Percentiles rank a stretch among this genome's conserved stretches.
Conservation (phyloP, 1,140 invertebrate genomes). For the Trichoplusia ni region DNA sequence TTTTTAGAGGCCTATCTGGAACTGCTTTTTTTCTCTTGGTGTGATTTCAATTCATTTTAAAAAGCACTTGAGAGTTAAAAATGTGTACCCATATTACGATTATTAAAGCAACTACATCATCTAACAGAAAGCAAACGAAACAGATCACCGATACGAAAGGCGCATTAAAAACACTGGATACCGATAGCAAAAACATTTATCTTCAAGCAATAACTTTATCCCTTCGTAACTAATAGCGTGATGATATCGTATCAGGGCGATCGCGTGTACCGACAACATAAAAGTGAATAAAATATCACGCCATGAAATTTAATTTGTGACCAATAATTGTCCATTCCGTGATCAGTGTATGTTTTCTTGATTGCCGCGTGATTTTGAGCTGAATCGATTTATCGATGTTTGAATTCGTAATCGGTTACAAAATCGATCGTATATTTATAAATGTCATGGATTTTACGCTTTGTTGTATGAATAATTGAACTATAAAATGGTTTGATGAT, state of each 20-base stretch:
- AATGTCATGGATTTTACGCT: conserved; percentile 56
- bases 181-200: conserved; percentile 45
- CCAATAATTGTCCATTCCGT: conserved; percentile 40
- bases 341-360: conserved; percentile 50
- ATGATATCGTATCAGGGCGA: conserved; percentile 39
- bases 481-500: conserved; percentile 23
- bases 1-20: too few species aligned
- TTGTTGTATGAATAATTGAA: conserved; percentile 46
- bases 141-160: not conserved
- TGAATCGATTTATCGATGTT: conserved; percentile 52
- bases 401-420: conserved; percentile 44
- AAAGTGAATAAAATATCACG: conserved; percentile 40
- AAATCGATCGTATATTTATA: conserved; percentile 58
- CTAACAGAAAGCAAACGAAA: too few species aligned
- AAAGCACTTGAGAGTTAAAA: too few species aligned
- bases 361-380: conserved; percentile 50
- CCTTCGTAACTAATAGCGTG: conserved; percentile 42
- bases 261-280: conserved; percentile 63
- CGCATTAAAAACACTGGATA: not conserved
- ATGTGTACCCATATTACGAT: too few species aligned
- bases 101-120: too few species aligned
- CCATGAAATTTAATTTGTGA: conserved; percentile 50
- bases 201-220: conserved; percentile 41
- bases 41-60: too few species aligned
- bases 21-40: too few species aligned